Evolutionary conservation across 2,797 vertebrate species (phyloP).

Genomic region (Scolopax bukidnonensis): DNA sequence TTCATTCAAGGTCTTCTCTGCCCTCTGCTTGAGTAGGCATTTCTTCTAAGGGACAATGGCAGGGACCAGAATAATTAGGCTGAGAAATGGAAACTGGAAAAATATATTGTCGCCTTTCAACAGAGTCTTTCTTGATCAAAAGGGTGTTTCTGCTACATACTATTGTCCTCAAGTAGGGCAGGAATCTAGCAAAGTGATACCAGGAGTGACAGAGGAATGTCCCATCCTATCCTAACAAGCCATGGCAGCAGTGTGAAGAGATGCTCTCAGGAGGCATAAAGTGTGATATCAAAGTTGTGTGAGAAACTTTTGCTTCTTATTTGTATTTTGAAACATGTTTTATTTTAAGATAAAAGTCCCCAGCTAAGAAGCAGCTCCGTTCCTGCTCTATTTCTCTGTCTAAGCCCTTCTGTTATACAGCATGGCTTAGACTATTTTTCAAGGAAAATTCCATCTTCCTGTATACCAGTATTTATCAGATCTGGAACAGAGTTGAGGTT

Average conservation of each 20-base stretch:
- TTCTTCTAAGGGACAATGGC: neutral
- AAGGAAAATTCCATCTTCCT: slow-evolving; percentile 1
- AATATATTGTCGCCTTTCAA: neutral
- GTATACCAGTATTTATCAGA: neutral
- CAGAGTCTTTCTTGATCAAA: neutral
- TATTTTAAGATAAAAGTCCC: slow-evolving; percentile 1
- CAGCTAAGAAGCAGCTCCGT: neutral
- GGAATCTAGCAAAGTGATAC: neutral
- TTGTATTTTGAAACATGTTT: neutral
- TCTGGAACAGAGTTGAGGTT: neutral
- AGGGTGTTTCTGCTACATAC: neutral
- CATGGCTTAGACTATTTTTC: neutral
- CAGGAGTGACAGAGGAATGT: neutral
- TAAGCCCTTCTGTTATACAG: neutral
- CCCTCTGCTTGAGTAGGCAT: neutral
- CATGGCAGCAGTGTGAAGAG: neutral
- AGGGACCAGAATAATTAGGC: neutral
- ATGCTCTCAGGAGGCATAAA: neutral
- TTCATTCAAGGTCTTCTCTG: neutral
- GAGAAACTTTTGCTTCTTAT: neutral
- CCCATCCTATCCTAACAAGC: neutral
- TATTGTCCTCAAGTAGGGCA: neutral
- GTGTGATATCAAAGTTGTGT: neutral
- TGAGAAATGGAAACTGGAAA: neutral
- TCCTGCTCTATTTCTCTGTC: neutral